Evolutionary conservation across 1,140 invertebrate species (phyloP).

Genomic region (Drosophila malerkotliana): DNA sequence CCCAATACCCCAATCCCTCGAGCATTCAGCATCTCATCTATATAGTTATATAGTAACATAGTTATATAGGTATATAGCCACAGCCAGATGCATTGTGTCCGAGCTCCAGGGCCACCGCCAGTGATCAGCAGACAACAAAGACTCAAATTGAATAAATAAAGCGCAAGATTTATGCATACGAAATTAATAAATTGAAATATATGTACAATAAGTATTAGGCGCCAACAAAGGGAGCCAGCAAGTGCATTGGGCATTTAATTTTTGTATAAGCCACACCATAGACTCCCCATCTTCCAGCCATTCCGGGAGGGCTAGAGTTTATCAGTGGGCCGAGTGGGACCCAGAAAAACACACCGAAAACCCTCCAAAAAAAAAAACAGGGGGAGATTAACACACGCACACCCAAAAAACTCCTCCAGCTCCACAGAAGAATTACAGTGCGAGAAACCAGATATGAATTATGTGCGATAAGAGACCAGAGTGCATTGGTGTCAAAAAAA

Average conservation of each 20-base stretch:
- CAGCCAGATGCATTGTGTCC: conserved; percentile 44
- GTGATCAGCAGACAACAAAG: conserved; percentile 75
- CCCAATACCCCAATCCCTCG: too few species aligned
- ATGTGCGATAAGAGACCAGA: conserved; percentile 74
- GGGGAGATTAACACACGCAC: conserved; percentile 68
- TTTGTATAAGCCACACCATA: not conserved
- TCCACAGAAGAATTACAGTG: conserved; percentile 32
- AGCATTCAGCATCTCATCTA: conserved; percentile 4
- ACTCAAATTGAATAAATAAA: conserved; percentile 81
- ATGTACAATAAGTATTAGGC: conserved; percentile 68
- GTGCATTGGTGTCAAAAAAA: conserved; percentile 78
- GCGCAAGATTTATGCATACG: conserved; percentile 78
- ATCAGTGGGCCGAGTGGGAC: conserved; percentile 44
- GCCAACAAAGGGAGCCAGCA: conserved; percentile 55
- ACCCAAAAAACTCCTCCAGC: not conserved
- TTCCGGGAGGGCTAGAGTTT: conserved; percentile 32
- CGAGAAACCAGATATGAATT: conserved; percentile 80
- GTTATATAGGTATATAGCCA: conserved; percentile 8
- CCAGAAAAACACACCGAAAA: conserved; percentile 5
- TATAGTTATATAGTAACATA: conserved; percentile 3
- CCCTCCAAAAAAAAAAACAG: conserved; percentile 21
- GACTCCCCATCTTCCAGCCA: not conserved
- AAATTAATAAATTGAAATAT: conserved; percentile 82
- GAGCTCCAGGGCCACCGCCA: conserved; percentile 60
- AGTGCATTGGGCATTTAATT: conserved; percentile 71